These are phyloP conservation scores for Limanda limanda DNA, from an alignment of 2,113 vertebrate species.

Conservation along the genomic window DNA sequence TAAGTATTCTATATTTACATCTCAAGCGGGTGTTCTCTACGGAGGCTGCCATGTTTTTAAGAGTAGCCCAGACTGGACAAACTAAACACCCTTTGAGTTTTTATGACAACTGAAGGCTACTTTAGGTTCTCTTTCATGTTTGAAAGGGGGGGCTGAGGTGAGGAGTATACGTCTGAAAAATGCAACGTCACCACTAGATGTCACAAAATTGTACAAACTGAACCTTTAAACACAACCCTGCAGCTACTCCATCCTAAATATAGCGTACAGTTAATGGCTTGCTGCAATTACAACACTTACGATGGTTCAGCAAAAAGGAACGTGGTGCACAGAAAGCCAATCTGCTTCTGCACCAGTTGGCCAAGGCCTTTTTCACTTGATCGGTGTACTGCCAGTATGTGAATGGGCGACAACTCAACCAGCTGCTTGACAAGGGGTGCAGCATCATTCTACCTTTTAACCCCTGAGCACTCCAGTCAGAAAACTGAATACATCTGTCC, in stretches of 20 bases:
- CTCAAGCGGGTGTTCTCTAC: too few species aligned
- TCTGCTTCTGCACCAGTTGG: constrained; percentile 42
- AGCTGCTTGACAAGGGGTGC: background rate
- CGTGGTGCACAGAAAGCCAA: constrained; percentile 20
- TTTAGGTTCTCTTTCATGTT: too few species aligned
- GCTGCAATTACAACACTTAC: background rate
- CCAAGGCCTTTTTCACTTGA: background rate
- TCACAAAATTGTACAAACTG: background rate
- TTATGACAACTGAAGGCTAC: too few species aligned
- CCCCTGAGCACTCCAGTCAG: too few species aligned
- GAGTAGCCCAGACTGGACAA: too few species aligned
- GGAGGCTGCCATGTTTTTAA: background rate
- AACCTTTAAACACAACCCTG: background rate
- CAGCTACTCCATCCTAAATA: background rate
- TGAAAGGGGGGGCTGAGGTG: too few species aligned
- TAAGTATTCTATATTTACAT: too few species aligned
- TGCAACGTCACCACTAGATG: background rate
- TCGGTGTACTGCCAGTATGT: background rate
- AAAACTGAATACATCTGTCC: background rate
- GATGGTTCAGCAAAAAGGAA: constrained; percentile 1
- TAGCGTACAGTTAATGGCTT: constrained; percentile 11
- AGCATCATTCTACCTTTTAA: background rate
- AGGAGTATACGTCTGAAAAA: background rate
- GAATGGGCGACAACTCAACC: background rate
- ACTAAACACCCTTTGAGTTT: too few species aligned